phyloP scores from a whole-genome alignment of 2,888 invertebrate species.

The Heteropelma amictum region DNA sequence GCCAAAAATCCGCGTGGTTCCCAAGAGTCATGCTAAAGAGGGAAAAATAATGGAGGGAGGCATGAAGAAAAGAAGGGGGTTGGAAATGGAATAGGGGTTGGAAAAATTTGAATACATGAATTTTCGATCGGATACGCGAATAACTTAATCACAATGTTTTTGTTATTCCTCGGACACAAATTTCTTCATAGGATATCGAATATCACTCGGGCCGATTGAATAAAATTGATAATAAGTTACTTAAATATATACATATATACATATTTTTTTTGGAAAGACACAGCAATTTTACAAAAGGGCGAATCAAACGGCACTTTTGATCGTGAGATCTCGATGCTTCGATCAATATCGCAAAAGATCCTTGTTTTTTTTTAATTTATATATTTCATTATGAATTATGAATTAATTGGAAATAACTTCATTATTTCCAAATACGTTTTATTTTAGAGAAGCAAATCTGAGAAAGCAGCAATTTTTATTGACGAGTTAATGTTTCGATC shows the following conservation, averaged over 20 bases:
- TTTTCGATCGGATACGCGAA: background rate
- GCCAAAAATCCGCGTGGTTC: constrained; percentile 49
- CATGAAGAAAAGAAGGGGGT: background rate
- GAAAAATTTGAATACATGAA: background rate
- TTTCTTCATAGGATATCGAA: background rate
- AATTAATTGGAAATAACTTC: background rate
- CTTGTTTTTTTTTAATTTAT: background rate
- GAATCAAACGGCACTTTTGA: background rate
- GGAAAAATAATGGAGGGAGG: constrained; percentile 52
- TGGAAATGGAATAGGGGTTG: background rate
- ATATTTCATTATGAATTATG: background rate
- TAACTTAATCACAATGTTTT: background rate
- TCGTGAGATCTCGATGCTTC: background rate
- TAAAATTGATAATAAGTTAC: background rate
- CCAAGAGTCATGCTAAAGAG: constrained; percentile 16
- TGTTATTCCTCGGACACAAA: background rate
- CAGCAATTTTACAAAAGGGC: background rate
- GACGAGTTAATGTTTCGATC: too few relatives aligned
- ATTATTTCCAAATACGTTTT: too few relatives aligned
- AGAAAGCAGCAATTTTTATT: too few relatives aligned
- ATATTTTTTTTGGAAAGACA: background rate
- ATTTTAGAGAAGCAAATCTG: too few relatives aligned
- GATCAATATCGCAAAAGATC: background rate
- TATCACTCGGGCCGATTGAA: background rate
- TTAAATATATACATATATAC: background rate